Evolutionary conservation across 2,888 invertebrate species (phyloP), one percentile per base, ranked within the genome.

Genomic region (Tinea trinotella): DNA sequence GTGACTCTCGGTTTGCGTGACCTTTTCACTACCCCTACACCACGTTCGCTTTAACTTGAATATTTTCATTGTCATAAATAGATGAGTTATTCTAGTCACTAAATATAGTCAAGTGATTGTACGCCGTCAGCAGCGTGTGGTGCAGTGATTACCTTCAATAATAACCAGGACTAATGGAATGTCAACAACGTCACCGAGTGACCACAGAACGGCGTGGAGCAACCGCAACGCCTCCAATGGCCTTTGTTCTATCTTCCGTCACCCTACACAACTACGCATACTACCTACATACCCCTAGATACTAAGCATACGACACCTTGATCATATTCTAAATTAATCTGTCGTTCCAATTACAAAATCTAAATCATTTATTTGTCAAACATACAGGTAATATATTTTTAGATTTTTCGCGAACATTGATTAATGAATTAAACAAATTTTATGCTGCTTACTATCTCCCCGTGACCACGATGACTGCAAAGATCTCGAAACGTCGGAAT

Each of bases 141-240:
- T 15, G 50, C 24, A 22, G 22, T 52, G 52, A 50, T 52, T 50
- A 48, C 20, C 34, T 46, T 49, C 50, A 46, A 56, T 52, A 54
- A 56, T 52, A 54, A 53, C 52, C n/a, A 20, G 24, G 35, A 22
- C 48, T 56, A 56, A 56, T 56, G 54, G 56, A 56, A 56, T 54
- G 56, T 56, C 56, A 56, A 56, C 56, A 56, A 50, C 24, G 50
- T 24, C 50, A 24, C 15, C 24, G n/a, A 13, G 15, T 24, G 50
- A 50, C 50, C 50, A 50, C 50, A 50, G 12, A 24, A 12, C 24
- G 50, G 24, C 22, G 20, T n/a, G 48, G 9, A 12, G 15, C 48
- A 18, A 40, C 48, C 48, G 48, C 48, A 48, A 48, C 20, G 24
- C 50, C 50, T 24, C 50, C 24, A 13, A 7, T 18, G 1, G 48